Evolutionary conservation across 1,140 invertebrate species (phyloP).

Genomic region (Lamellibrachia luymesi): DNA sequence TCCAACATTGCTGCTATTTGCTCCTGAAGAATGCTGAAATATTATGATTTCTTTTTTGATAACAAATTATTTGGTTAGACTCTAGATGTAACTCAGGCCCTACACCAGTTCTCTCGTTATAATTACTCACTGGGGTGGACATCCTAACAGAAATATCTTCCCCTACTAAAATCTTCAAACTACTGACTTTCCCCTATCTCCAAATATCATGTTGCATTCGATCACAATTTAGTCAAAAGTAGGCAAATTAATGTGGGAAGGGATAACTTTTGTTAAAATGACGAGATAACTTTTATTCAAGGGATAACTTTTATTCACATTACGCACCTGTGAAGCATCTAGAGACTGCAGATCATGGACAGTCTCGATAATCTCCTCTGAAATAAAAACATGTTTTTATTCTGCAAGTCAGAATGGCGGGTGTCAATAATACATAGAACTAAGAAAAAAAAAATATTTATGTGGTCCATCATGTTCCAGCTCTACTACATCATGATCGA

Average conservation of each 20-base stretch:
- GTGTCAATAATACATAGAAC: background rate
- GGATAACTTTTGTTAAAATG: conserved; percentile 10
- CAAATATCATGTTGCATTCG: too few relatives aligned
- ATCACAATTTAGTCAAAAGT: background rate
- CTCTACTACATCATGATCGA: background rate
- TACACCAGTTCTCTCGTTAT: background rate
- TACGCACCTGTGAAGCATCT: conserved; percentile 61
- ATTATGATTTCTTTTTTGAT: background rate
- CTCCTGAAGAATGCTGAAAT: background rate
- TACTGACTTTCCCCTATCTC: too few relatives aligned
- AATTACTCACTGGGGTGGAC: background rate
- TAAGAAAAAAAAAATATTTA: background rate
- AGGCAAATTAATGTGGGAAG: background rate
- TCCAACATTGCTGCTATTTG: background rate
- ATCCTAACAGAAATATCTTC: background rate
- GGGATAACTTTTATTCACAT: too few relatives aligned
- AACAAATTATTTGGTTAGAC: background rate
- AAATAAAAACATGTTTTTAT: background rate
- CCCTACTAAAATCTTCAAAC: background rate
- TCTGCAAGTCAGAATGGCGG: background rate
- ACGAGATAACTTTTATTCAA: background rate
- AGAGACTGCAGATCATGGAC: conserved; percentile 60
- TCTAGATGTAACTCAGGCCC: too few relatives aligned
- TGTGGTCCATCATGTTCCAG: background rate
- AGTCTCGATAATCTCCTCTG: conserved; percentile 47